Base-by-base conservation (phyloP, 2,113 vertebrate genomes). In the Myotis lucifugus region DNA sequence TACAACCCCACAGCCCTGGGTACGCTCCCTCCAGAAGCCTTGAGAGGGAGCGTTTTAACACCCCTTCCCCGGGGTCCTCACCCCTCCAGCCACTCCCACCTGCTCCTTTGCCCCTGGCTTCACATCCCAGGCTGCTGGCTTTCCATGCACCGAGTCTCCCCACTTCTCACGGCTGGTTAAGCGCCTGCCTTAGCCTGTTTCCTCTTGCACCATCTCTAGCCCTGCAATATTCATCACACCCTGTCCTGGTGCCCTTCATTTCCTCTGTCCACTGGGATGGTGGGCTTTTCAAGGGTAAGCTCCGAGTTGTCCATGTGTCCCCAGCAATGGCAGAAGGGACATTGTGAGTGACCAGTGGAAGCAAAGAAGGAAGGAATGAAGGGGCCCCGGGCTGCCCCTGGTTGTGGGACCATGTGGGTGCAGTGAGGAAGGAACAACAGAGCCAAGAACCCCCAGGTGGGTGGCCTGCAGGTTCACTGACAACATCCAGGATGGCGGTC, bases 401-500 rank as follows among this genome's bases (percentile, higher is more conserved):
- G 11, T 46, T 11, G 25, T 21, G n/a, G 50, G 6, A 6, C 29
- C 46, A 18, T 0, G 1, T 2, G 48, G 40, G n/a, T 54, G 13
- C 48, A 69, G 77, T 4, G 27, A 23, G 3, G 85, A 48, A 46
- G 4, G 27, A 29, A 56, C 46, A 14, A 32, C 40, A 8, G n/a
- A 48, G 34, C 34, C 59, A 18, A 84, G 61, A 40, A 23, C 1
- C 19, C 50, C 40, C 29, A n/a, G 1, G 0, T 13, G 21, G 37
- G 50, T 50, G 21, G 67, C 50, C 42, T 29, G 29, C 11, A 54
- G 50, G 1, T 64, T 46, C 77, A 78, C 76, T 78, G 52, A 40
- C 8, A 1, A 32, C 0, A 0, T 5, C 64, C 27, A 34, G 18
- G 8, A 3, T 37, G 34, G 34, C 13, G 0, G 2, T 54, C 76